Percentiles rank a stretch among this genome's conserved stretches.
Conservation (phyloP, 2,888 invertebrate species). For the Conchocele bisecta region DNA sequence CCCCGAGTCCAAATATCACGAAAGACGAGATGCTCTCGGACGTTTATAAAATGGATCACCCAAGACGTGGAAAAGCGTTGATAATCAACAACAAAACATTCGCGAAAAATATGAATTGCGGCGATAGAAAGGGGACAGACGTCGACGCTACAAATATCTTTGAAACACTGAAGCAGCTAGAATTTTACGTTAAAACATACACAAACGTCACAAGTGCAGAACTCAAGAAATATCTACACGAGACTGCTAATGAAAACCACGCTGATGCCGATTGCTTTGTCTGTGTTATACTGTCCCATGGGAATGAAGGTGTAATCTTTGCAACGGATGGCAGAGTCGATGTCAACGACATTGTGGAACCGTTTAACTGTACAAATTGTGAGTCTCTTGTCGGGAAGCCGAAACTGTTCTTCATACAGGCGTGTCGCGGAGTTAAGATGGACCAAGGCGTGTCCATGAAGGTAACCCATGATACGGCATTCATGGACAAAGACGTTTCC, state of each 20-base stretch:
- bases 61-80: conserved; percentile 90
- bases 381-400: conserved; percentile 93
- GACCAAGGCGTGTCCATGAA: conserved; percentile 75
- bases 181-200: conserved; percentile 88
- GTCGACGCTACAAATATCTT: conserved; percentile 91
- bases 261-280: conserved; percentile 92
- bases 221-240: conserved; percentile 85
- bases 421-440: conserved; percentile 74
- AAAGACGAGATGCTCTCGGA: conserved; percentile 60
- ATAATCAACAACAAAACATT: conserved; percentile 96
- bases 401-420: conserved; percentile 88
- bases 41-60: conserved; percentile 94
- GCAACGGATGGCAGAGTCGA: conserved; percentile 94
- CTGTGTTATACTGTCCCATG: conserved; percentile 93
- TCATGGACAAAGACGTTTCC: too few relatives aligned
- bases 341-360: conserved; percentile 88
- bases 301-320: conserved; percentile 93
- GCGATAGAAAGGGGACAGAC: conserved; percentile 89
- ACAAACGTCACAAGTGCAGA: conserved; percentile 87
- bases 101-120: conserved; percentile 80
- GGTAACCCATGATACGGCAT: too few relatives aligned
- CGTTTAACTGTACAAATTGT: conserved; percentile 88
- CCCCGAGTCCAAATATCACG: too few relatives aligned
- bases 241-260: conserved; percentile 90
- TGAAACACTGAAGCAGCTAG: conserved; percentile 85